Conservation (phyloP, 1,140 invertebrate species). For the Metopolophium dirhodum region DNA sequence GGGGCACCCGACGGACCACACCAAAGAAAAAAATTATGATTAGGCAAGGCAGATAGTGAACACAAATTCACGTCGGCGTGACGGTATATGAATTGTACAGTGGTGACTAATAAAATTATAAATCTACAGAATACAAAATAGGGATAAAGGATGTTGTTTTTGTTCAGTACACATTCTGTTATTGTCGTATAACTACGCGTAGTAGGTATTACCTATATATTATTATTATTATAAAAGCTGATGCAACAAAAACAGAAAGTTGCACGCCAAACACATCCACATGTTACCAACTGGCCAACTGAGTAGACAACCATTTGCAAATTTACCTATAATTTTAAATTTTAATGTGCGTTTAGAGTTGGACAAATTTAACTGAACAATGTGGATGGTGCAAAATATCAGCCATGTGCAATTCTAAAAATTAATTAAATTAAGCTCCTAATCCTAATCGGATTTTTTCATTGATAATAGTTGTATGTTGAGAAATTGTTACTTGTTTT, state of each 20-base stretch:
- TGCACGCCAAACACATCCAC: background rate
- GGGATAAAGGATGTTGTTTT: background rate
- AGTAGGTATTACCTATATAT: background rate
- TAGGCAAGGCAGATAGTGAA: background rate
- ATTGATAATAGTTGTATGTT: too few relatives aligned
- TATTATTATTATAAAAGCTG: background rate
- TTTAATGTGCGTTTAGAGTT: background rate
- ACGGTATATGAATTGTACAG: background rate
- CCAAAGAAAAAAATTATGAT: background rate
- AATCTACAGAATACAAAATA: background rate
- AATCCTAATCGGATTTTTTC: too few relatives aligned
- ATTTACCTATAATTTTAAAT: background rate
- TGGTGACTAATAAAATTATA: background rate
- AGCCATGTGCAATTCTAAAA: too few relatives aligned
- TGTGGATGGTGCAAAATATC: background rate
- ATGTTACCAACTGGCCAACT: background rate
- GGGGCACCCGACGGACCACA: background rate
- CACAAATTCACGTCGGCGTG: background rate
- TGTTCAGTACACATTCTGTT: background rate
- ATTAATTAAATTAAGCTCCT: too few relatives aligned
- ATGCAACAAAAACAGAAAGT: background rate
- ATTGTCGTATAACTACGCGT: background rate
- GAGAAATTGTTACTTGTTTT: too few relatives aligned
- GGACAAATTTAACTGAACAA: background rate
- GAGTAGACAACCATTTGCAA: background rate